Evolutionary conservation across 2,888 invertebrate genomes (phyloP), one percentile per base, ranked within the genome.

Genomic region (Taenaris catops): DNA sequence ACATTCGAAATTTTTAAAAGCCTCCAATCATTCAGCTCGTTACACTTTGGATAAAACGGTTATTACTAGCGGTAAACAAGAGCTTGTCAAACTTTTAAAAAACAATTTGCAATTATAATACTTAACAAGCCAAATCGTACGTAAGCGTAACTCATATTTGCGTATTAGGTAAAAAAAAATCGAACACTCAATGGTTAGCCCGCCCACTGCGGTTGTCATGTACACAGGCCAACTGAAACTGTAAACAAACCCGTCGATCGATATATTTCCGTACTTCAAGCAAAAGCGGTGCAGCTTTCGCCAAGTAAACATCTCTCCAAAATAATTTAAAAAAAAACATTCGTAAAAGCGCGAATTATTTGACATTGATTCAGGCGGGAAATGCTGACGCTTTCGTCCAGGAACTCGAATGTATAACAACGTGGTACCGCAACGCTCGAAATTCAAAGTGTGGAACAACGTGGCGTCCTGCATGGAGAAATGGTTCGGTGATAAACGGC

Each of bases 401-500:
- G 60, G 59, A 63, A 60, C 67, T 66, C 80, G 80, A 74, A 84
- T 84, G 60, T 55, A 68, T 49, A 63, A 55, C 46, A 49, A 53
- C 50, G 51, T 57, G 41, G 37, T 46, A 42, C 51, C 46, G 55
- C 55, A 63, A 46, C 51, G 58, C 65, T 69, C 63, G 46, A 55
- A 50, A 46, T 62, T 66, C 68, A 83, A 72, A 58, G 69, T 80
- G 79, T 76, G 72, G 64, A 71, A 66, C 65, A 87, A 80, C 69
- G 72, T 87, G 76, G 76, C 86, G 58, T 78, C 84, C 86, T 88
- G 90, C 86, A 95, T 95, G 95, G 95, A 95, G 93, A 94, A 92
- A 95, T 95, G 95, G 95, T 93, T 95, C 83, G 93, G 93, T 89
- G 95, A 95, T 88, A 94, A 94, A 83, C 94, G 94, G 88, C 88